Base-by-base conservation (phyloP, 2,797 vertebrate species). In the Girardinus metallicus region DNA sequence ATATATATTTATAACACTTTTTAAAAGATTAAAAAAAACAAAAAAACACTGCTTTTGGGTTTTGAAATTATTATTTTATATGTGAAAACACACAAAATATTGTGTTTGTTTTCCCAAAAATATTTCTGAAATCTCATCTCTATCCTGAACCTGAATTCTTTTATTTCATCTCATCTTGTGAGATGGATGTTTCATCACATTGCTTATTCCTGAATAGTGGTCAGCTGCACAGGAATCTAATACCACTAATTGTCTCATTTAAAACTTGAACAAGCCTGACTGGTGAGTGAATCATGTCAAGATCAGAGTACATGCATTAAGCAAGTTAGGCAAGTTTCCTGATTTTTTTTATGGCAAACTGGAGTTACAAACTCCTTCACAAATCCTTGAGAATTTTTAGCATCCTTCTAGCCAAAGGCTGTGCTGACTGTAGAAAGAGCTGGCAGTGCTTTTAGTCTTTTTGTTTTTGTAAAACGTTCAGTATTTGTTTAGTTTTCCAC, bases 401-500 rank as follows among this genome's bases (percentile, higher is more conserved):
- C 89, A 91, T 88, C 91, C 60, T 88, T 89, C 87, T 86, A 89
- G 89, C 91, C 49, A 53, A 85, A 82, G 86, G 76, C 78, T 91
- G 82, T 79, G 64, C 82, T 74, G 41, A 83, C 85, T 82, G 49
- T 87, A 73, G 81, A 55, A 44, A 76, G 70, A 80, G 83, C 85
- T 93, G 94, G 93, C 93, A 94, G 93, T 94, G 92, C 90, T 87
- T 86, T 87, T 60, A 70, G 62, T 85, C 47, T 83, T 77, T 80
- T 73, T 82, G 46, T 83, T 23, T 75, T 75, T 72, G 36, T 47
- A 85, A 78, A 82, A 78, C 55, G 18, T 36, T 57, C 57, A 66
- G 79, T 81, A 79, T 83, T 77, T 80, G 78, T 76, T 44, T 77
- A 43, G 51, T 55, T 62, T 75, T 80, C 57, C 74, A 78, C 72